Evolutionary conservation across 1,140 invertebrate species (phyloP).

Genomic region (Hylaeus volcanicus): DNA sequence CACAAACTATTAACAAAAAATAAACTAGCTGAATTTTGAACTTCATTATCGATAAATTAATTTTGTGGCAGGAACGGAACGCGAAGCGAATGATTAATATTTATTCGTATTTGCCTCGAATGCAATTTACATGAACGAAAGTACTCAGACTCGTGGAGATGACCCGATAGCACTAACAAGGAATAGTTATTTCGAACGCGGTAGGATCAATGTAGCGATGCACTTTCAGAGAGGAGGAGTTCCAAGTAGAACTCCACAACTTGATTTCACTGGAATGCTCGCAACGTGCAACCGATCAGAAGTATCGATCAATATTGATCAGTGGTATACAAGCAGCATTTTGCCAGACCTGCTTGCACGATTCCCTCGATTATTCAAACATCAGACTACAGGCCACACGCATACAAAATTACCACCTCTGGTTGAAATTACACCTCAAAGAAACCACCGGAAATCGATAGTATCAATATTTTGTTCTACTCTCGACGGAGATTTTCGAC

Average conservation of each 20-base stretch:
- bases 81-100: background rate
- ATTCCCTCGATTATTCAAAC: constrained; percentile 33
- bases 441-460: background rate
- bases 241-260: background rate
- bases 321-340: constrained; percentile 9
- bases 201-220: background rate
- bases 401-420: background rate
- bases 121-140: background rate
- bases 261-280: background rate
- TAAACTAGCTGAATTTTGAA: too few relatives aligned
- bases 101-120: background rate
- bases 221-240: background rate
- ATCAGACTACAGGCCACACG: background rate
- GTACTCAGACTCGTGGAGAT: background rate
- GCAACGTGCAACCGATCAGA: constrained; percentile 16
- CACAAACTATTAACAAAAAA: too few relatives aligned
- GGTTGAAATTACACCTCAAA: background rate
- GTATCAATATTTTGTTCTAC: background rate
- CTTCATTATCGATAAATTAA: too few relatives aligned
- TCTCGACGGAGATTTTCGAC: background rate
- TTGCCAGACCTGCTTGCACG: constrained; percentile 7
- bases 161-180: background rate
- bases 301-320: constrained; percentile 34
- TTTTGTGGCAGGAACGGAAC: too few relatives aligned
- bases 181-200: background rate